Evolutionary conservation across 2,797 vertebrate species (phyloP).

Genomic region (Sternotherus odoratus): DNA sequence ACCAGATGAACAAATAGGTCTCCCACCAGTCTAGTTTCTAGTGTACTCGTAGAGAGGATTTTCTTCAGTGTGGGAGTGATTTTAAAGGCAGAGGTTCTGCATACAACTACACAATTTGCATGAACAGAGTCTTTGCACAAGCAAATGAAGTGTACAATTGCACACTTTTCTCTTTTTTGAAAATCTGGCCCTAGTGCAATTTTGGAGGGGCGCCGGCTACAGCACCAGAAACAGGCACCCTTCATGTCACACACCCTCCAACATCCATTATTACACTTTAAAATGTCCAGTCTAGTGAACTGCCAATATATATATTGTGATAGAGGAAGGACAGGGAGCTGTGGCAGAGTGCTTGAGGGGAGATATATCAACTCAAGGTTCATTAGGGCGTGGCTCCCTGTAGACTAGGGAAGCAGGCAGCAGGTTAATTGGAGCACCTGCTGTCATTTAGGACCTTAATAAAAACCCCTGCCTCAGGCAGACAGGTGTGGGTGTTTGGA

Average conservation of each 20-base stretch:
- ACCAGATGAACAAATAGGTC: neutral
- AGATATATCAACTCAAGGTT: no score
- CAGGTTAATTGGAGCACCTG: no score
- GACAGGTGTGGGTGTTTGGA: no score
- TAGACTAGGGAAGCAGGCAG: no score
- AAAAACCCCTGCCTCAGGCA: no score
- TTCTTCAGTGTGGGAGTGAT: neutral
- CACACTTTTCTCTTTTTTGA: neutral
- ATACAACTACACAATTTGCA: neutral
- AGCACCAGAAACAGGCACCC: neutral
- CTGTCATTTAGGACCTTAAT: no score
- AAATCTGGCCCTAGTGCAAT: neutral
- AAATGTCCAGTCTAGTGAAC: neutral
- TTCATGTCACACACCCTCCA: fast-evolving
- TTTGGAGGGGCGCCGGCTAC: neutral
- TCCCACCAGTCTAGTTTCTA: neutral
- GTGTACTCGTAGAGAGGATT: neutral
- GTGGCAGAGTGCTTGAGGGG: no score
- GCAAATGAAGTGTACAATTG: neutral
- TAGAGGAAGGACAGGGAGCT: no score
- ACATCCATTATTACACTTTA: neutral
- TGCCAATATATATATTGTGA: neutral
- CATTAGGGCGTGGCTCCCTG: no score
- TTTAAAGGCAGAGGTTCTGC: neutral
- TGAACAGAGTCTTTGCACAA: neutral